These are phyloP conservation scores for Thinocorus orbignyianus DNA, from an alignment of 2,113 vertebrate genomes.

Conservation along the genomic window DNA sequence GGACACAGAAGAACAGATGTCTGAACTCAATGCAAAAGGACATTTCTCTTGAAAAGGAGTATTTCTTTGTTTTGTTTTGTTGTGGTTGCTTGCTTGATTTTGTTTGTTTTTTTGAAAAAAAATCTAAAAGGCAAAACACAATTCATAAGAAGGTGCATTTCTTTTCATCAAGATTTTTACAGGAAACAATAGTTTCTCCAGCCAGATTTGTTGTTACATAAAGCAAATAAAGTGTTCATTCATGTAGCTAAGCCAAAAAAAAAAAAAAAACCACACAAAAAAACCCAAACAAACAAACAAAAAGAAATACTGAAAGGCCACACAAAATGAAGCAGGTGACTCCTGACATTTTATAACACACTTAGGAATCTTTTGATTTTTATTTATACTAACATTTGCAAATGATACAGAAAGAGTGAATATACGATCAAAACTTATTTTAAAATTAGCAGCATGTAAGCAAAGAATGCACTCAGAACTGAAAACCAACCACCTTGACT, in stretches of 20 bases:
- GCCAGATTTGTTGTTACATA: background rate
- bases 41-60: fast-evolving
- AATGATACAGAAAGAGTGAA: background rate
- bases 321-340: background rate
- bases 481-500: background rate
- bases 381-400: background rate
- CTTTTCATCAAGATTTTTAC: background rate
- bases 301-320: too few species aligned
- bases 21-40: background rate
- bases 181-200: background rate
- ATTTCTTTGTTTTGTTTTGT: background rate
- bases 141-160: background rate
- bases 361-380: background rate
- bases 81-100: background rate
- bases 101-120: background rate
- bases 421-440: background rate
- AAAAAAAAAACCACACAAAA: background rate
- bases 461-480: background rate
- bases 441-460: background rate
- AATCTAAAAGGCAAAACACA: background rate
- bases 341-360: background rate
- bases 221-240: background rate
- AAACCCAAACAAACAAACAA: too few species aligned
- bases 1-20: background rate
- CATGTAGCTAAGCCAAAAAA: background rate